A percentile compares a stretch with the other conserved stretches of the same genome.
These are phyloP conservation scores for Ctenodactylus gundi DNA, from an alignment of 2,113 vertebrate species.

Conservation along the genomic window DNA sequence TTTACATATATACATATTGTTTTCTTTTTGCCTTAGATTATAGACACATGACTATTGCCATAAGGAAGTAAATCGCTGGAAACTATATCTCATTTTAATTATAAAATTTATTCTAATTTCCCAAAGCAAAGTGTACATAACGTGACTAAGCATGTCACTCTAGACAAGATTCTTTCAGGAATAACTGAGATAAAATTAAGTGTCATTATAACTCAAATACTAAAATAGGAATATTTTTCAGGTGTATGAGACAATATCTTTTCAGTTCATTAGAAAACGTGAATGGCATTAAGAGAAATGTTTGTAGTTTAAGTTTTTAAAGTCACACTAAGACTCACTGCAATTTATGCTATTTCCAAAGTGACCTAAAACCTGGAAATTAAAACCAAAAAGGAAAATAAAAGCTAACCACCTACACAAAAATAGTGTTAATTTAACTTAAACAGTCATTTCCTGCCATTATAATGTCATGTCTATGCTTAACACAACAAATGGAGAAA, in stretches of 20 bases:
- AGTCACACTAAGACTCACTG: conserved; percentile 45
- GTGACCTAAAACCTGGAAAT: conserved; percentile 52
- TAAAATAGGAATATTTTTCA: conserved; percentile 50
- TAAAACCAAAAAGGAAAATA: conserved; percentile 40
- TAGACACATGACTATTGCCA: conserved; percentile 10
- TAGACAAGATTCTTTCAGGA: conserved; percentile 46
- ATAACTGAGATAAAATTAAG: conserved; percentile 53
- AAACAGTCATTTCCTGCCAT: conserved; percentile 56
- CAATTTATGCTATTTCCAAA: conserved; percentile 46
- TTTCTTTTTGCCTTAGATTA: conserved; percentile 20
- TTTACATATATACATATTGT: neutral
- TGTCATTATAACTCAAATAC: conserved; percentile 40
- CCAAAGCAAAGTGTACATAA: conserved; percentile 32
- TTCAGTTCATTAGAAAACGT: conserved; percentile 30
- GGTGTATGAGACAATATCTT: conserved; percentile 45
- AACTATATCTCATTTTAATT: conserved; percentile 46
- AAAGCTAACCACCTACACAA: neutral
- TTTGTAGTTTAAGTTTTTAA: conserved; percentile 49
- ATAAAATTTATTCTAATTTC: conserved; percentile 56
- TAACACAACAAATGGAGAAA: conserved; percentile 64
- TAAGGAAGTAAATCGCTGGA: neutral
- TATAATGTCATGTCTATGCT: conserved; percentile 3
- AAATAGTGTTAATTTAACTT: conserved; percentile 56
- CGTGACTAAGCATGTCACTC: conserved; percentile 28
- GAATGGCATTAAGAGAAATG: conserved; percentile 41